Evolutionary conservation across 2,113 vertebrate species (phyloP).

Genomic region (Chamaetylas fuelleborni): DNA sequence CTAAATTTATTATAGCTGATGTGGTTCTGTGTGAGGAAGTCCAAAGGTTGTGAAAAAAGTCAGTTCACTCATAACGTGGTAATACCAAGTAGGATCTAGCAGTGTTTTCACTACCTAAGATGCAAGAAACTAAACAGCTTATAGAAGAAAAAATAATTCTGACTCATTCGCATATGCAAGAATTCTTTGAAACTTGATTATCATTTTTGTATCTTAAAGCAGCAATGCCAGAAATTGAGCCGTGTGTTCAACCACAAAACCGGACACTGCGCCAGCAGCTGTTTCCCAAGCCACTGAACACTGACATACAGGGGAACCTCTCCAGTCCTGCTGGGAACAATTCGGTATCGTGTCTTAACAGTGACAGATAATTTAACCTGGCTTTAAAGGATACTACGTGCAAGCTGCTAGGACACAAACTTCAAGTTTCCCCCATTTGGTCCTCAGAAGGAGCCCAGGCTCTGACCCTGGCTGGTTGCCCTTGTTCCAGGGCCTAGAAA

Average conservation of each 20-base stretch:
- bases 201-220: constrained; percentile 1
- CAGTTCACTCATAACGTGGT: not conserved
- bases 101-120: not conserved
- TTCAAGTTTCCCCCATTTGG: not conserved
- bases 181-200: constrained; percentile 25
- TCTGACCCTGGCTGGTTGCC: not conserved
- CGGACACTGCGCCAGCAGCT: constrained; percentile 17
- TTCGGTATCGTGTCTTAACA: not conserved
- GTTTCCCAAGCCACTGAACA: constrained; percentile 35
- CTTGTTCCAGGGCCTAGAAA: not conserved
- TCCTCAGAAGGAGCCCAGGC: not conserved
- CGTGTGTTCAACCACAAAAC: constrained; percentile 17
- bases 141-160: not conserved
- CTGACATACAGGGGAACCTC: not conserved
- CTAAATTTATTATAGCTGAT: not conserved
- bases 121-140: not conserved
- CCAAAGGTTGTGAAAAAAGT: constrained; percentile 1
- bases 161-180: constrained; percentile 28
- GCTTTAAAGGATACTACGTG: not conserved
- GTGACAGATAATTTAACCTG: not conserved
- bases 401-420: not conserved
- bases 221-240: constrained; percentile 26
- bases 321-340: constrained; percentile 29
- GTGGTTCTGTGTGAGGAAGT: not conserved
- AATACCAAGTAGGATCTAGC: not conserved